Evolutionary conservation across 2,888 invertebrate species (phyloP).

Genomic region (Amphimallon solstitiale): DNA sequence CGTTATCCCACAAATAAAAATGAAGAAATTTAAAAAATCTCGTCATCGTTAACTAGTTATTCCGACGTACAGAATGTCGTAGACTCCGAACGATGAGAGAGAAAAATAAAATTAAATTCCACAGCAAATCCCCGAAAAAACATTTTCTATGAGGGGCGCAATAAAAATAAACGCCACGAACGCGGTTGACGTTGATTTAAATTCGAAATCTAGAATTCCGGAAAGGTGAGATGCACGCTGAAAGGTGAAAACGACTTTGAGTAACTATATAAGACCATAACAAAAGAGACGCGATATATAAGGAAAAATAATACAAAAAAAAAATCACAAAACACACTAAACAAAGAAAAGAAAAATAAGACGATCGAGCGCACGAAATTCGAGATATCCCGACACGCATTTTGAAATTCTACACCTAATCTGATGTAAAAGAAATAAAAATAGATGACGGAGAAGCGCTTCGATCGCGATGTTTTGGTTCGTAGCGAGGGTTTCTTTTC

Average conservation of each 20-base stretch:
- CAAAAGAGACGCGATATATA: slow-evolving; percentile 3
- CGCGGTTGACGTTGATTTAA: slow-evolving; percentile 23
- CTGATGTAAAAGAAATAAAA: slow-evolving; percentile 34
- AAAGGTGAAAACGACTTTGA: slow-evolving; percentile 22
- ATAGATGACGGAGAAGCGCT: slow-evolving; percentile 24
- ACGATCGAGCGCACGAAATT: slow-evolving; percentile 23
- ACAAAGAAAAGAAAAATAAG: slow-evolving; percentile 1
- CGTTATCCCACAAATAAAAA: background rate
- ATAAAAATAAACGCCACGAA: background rate
- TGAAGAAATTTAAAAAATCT: background rate
- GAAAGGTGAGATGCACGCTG: slow-evolving; percentile 35
- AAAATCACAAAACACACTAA: slow-evolving; percentile 1
- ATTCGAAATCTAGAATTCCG: slow-evolving; percentile 35
- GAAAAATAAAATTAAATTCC: slow-evolving; percentile 20
- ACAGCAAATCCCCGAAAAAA: background rate
- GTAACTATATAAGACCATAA: background rate
- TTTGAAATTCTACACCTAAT: slow-evolving; percentile 42
- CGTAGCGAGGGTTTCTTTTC: background rate
- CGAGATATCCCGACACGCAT: slow-evolving; percentile 32
- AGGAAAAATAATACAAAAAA: slow-evolving; percentile 5
- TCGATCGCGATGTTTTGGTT: slow-evolving; percentile 12
- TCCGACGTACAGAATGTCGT: background rate
- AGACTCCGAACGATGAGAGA: background rate
- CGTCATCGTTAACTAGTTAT: background rate
- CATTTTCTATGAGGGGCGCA: background rate